Conservation (phyloP, 2,797 vertebrate genomes). For the Lepilemur septentrionalis region DNA sequence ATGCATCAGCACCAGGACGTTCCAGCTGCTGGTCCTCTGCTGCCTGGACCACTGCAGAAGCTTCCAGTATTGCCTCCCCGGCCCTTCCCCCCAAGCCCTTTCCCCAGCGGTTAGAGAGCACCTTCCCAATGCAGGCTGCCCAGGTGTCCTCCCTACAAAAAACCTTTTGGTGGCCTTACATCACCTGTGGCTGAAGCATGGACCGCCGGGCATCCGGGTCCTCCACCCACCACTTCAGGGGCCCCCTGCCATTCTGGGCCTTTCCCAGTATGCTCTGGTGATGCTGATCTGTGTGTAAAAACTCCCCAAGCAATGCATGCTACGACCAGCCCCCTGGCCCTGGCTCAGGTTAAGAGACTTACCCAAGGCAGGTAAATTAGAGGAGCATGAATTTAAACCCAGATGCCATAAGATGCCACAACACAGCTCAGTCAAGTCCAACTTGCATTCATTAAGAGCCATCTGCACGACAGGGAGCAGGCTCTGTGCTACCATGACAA, state of each 20-base stretch:
- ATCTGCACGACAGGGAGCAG: not conserved
- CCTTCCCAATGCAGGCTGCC: not conserved
- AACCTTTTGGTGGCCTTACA: accelerated
- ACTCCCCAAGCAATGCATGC: accelerated
- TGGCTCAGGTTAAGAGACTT: not conserved
- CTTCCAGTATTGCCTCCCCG: not conserved
- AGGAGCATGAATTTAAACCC: not conserved
- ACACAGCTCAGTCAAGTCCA: accelerated
- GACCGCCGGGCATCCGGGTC: accelerated
- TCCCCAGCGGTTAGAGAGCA: accelerated
- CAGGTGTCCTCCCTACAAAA: not conserved
- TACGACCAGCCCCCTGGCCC: not conserved
- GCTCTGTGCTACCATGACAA: not conserved
- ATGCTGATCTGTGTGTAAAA: not conserved
- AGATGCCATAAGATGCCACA: accelerated
- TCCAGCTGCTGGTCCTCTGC: not conserved
- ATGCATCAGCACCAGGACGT: not conserved
- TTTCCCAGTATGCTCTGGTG: not conserved
- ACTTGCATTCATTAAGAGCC: accelerated
- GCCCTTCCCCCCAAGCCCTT: not conserved
- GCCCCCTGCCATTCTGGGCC: accelerated
- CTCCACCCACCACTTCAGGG: not conserved
- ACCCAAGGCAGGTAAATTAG: not conserved
- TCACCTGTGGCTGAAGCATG: not conserved
- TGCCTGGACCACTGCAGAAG: not conserved